These are phyloP conservation scores for Megaceryle maxima DNA, from an alignment of 2,113 vertebrate genomes.

Conservation along the genomic window DNA sequence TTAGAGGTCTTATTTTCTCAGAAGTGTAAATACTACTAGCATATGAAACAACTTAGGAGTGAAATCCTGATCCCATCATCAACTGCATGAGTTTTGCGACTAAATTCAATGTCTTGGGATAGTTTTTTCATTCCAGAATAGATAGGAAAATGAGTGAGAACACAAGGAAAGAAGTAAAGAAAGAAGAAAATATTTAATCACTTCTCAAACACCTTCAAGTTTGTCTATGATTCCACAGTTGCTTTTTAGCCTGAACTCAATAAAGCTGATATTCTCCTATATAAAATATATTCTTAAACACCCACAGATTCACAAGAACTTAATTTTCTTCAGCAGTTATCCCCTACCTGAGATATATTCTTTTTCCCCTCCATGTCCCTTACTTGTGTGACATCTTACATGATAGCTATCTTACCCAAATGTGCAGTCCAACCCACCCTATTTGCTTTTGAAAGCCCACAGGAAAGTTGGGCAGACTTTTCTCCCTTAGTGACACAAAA, in stretches of 20 bases:
- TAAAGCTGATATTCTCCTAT: background rate
- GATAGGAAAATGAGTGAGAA: background rate
- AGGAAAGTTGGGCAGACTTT: background rate
- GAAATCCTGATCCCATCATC: background rate
- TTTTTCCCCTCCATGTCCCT: background rate
- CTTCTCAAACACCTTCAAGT: background rate
- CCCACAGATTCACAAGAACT: background rate
- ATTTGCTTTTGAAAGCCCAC: background rate
- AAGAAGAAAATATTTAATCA: background rate
- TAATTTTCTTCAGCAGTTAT: background rate
- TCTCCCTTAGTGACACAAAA: background rate
- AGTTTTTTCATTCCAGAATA: background rate
- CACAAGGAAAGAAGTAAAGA: background rate
- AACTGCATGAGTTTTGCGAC: background rate
- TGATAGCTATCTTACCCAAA: fast-evolving
- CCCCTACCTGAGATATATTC: background rate
- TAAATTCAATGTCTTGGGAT: background rate
- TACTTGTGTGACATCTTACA: background rate
- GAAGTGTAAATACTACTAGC: background rate
- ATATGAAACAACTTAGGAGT: background rate
- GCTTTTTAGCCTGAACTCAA: background rate
- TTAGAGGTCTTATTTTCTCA: background rate
- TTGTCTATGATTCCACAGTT: fast-evolving
- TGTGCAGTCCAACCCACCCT: background rate
- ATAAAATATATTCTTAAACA: background rate